Evolutionary conservation across 2,888 invertebrate genomes (phyloP).

Genomic region (Andricus quercusramuli): DNA sequence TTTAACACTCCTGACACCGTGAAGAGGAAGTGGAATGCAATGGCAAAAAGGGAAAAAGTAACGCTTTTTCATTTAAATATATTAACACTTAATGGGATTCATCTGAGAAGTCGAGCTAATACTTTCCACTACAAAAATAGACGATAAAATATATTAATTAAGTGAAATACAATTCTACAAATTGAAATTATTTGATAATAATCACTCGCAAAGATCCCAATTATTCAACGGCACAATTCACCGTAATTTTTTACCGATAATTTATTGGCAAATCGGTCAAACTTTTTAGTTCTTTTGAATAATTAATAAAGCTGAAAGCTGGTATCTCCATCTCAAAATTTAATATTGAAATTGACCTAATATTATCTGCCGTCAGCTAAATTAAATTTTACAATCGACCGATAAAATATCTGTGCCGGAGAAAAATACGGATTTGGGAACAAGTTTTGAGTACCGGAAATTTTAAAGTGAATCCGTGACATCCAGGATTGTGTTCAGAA

Average conservation of each 20-base stretch:
- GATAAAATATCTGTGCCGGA: neutral
- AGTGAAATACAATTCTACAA: slow-evolving; percentile 53
- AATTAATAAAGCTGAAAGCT: slow-evolving; percentile 1
- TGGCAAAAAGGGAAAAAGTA: slow-evolving; percentile 59
- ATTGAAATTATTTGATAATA: slow-evolving; percentile 13
- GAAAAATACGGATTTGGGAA: too few species aligned
- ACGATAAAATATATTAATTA: neutral
- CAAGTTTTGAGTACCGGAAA: too few species aligned
- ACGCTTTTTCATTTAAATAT: slow-evolving; percentile 14
- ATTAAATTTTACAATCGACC: neutral
- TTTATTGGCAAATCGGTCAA: neutral
- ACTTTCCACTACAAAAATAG: slow-evolving; percentile 3
- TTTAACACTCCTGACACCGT: slow-evolving; percentile 55
- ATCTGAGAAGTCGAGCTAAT: neutral
- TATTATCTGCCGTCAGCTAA: neutral
- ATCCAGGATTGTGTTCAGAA: too few species aligned
- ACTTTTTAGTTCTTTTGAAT: slow-evolving; percentile 2
- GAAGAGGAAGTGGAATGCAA: slow-evolving; percentile 33
- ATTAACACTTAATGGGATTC: neutral
- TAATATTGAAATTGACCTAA: too few species aligned
- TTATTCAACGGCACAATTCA: slow-evolving; percentile 21
- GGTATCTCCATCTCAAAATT: too few species aligned
- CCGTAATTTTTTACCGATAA: neutral
- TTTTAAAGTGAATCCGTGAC: too few species aligned
- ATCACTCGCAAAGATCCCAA: neutral